Base-by-base conservation (phyloP, 2,888 invertebrate genomes). In the Parasteatoda lunata region DNA sequence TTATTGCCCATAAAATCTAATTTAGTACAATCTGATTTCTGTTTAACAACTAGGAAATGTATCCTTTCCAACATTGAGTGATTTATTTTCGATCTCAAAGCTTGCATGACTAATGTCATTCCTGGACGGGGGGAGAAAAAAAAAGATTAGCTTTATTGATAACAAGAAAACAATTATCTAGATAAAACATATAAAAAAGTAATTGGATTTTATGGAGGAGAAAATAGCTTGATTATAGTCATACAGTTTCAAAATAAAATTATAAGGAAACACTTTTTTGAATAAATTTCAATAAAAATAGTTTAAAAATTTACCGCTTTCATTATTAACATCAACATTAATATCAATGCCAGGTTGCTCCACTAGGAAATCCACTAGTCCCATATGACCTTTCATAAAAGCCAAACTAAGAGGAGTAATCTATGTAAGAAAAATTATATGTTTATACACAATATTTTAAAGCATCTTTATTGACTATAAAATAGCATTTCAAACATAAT, bases 351-450 rank as follows among this genome's bases (percentile, higher is more conserved):
- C 91, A 49, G 92, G 91, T 80, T 92, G 91, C 64, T 91, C 91
- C 59, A 93, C 79, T 8, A 93, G 90, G 52, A 91, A 91, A 85
- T 93, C 92, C 8, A 92, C 93, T 83, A 93, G 88, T 30, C 93
- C 93, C 85, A 92, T 91, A 89, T 93, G 93, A 4, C 91, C 91
- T 88, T 91, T 92, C 90, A 91, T 90, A 90, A 93, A 93, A 6
- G 93, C 93, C 82, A 93, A 92, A 77, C 92, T 92, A 66, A 93
- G 89, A 6, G 94, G 93, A 2, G 93, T 93, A 52, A 93, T 90
- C 91, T 93, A 72, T 5, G 70, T 45, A 11, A 72, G 65, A 30
- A n/a, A 69, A 51, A 66, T 13, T 59, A 75, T 3, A 1, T 30
- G n/a, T n/a, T 64, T 13, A 47, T 15, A 52, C 45, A 75, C 11